Percentiles rank a stretch among this genome's conserved stretches.
These are phyloP conservation scores for Drosophila paranaensis DNA, from an alignment of 2,888 invertebrate genomes.

Conservation along the genomic window DNA sequence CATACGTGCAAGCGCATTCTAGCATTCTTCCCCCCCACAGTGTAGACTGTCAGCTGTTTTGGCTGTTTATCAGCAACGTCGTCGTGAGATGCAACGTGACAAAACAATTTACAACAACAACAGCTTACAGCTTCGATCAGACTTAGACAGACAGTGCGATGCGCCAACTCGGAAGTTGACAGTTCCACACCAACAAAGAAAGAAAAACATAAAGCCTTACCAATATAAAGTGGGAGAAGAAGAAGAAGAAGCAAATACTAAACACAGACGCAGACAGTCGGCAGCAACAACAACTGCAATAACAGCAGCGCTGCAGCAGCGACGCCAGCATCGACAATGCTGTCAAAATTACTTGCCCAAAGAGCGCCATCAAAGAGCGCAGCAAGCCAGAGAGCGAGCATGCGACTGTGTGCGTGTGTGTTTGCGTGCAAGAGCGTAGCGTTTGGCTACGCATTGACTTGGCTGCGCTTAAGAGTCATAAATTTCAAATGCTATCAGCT, in stretches of 20 bases:
- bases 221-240: not conserved
- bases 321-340: slow-evolving; percentile 18
- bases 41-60: slow-evolving; percentile 50
- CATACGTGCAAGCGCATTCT: slow-evolving; percentile 3
- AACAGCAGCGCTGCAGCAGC: not conserved
- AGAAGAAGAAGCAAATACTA: slow-evolving; percentile 17
- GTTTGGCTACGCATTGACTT: slow-evolving; percentile 5
- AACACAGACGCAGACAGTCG: slow-evolving; percentile 35
- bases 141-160: slow-evolving; percentile 36
- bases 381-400: slow-evolving; percentile 11
- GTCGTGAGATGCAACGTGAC: slow-evolving; percentile 24
- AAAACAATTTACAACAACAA: slow-evolving; percentile 14
- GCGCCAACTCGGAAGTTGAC: slow-evolving; percentile 43
- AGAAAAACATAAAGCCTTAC: not conserved
- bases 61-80: slow-evolving; percentile 37
- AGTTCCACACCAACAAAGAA: too few relatives aligned
- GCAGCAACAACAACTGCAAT: slow-evolving; percentile 23
- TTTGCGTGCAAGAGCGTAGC: slow-evolving; percentile 17
- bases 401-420: not conserved
- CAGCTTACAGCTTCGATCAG: slow-evolving; percentile 37
- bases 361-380: slow-evolving; percentile 44
- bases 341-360: slow-evolving; percentile 32
- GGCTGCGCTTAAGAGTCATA: slow-evolving; percentile 55
- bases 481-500: slow-evolving; percentile 73
- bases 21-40: not conserved